Conservation (phyloP, 2,797 vertebrate species). For the Dromococcyx pavoninus region DNA sequence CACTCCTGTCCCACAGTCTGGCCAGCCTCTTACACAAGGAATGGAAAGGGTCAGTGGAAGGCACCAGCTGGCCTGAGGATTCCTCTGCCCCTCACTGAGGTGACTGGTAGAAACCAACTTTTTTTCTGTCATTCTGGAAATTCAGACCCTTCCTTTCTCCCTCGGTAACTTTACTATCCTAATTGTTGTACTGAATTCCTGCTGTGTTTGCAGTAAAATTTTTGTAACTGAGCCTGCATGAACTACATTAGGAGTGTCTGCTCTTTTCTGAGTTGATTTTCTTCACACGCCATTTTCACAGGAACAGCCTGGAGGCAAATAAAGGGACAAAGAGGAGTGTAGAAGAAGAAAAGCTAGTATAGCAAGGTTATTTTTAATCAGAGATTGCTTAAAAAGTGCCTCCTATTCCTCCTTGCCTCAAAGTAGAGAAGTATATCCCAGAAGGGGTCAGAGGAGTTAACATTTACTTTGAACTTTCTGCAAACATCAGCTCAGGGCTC, state of each 20-base stretch:
- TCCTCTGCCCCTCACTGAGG: neutral
- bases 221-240: neutral
- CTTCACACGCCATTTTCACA: neutral
- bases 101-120: neutral
- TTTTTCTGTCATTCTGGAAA: neutral
- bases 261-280: neutral
- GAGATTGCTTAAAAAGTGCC: neutral
- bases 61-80: fast-evolving
- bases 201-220: neutral
- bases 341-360: constrained; percentile 30
- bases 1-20: neutral
- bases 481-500: neutral
- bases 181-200: neutral
- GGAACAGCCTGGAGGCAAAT: neutral
- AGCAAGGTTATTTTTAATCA: neutral
- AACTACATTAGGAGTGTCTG: neutral
- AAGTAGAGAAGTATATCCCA: neutral
- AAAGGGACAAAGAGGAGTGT: neutral
- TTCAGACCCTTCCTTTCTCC: neutral
- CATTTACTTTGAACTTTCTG: neutral
- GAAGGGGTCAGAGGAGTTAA: neutral
- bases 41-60: neutral
- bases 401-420: neutral
- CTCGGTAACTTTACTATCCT: neutral
- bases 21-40: fast-evolving